Conservation (phyloP, 1,140 invertebrate genomes). For the Dryas iulia region DNA sequence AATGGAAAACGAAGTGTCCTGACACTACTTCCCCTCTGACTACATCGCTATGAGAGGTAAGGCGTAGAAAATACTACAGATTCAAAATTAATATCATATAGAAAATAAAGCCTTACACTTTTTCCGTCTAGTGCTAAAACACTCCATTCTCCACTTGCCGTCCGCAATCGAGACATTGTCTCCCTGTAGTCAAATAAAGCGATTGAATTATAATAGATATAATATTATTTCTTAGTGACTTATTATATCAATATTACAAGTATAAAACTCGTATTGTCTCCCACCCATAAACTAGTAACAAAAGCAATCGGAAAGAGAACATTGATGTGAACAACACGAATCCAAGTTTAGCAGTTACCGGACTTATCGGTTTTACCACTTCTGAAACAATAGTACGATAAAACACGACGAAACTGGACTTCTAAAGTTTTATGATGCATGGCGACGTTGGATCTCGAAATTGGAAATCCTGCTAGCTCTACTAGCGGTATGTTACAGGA, state of each 20-base stretch:
- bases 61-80: too few relatives aligned
- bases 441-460: constrained; percentile 9
- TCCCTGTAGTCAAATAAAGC: too few relatives aligned
- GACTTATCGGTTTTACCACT: constrained; percentile 36
- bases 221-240: not conserved
- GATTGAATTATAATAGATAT: too few relatives aligned
- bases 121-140: too few relatives aligned
- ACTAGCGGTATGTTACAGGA: not conserved
- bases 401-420: constrained; percentile 23
- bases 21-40: too few relatives aligned
- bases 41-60: too few relatives aligned
- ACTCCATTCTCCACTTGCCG: too few relatives aligned
- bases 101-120: too few relatives aligned
- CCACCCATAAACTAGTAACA: constrained; percentile 22
- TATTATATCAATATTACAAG: constrained; percentile 1
- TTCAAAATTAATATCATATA: too few relatives aligned
- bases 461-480: constrained; percentile 5
- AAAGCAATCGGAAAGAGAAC: constrained; percentile 22
- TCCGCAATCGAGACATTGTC: too few relatives aligned
- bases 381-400: constrained; percentile 30
- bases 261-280: not conserved
- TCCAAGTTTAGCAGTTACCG: constrained; percentile 29
- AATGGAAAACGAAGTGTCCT: too few relatives aligned
- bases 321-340: constrained; percentile 30
- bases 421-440: constrained; percentile 29